Percentiles rank a stretch among this genome's conserved stretches.
Evolutionary conservation across 2,797 vertebrate species (phyloP).

Genomic region (Pseudopleuronectes americanus): DNA sequence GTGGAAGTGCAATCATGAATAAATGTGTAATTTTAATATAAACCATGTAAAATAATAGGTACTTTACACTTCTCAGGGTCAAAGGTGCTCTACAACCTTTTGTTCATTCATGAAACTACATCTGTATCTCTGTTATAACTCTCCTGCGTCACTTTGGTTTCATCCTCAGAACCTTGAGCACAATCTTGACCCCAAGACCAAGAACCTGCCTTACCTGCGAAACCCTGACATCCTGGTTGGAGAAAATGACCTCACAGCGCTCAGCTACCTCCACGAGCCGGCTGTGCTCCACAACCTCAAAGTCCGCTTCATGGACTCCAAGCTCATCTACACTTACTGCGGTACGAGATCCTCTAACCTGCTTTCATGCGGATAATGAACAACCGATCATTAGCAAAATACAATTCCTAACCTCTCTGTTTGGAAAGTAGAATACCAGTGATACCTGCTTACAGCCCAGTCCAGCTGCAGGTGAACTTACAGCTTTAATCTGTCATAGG

Average conservation of each 20-base stretch:
- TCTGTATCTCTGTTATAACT: background rate
- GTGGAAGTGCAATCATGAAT: too few relatives aligned
- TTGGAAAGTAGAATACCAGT: too few relatives aligned
- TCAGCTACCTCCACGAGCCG: slow-evolving; percentile 98
- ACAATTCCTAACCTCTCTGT: too few relatives aligned
- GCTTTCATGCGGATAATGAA: too few relatives aligned
- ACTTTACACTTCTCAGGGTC: too few relatives aligned
- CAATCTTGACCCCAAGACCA: slow-evolving; percentile 90
- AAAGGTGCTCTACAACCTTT: too few relatives aligned
- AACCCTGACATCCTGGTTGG: slow-evolving; percentile 99
- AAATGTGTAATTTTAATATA: too few relatives aligned
- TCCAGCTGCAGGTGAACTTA: background rate
- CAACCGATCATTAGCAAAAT: too few relatives aligned
- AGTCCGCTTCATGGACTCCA: slow-evolving; percentile 98
- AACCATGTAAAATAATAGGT: too few relatives aligned
- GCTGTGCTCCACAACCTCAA: slow-evolving; percentile 97
- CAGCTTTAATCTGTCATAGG: slow-evolving; percentile 75
- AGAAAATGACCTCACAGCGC: slow-evolving; percentile 98
- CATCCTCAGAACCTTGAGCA: slow-evolving; percentile 88
- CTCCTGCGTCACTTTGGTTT: background rate
- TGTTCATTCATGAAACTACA: too few relatives aligned
- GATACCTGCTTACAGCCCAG: background rate
- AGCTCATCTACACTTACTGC: slow-evolving; percentile 98
- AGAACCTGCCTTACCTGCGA: slow-evolving; percentile 93
- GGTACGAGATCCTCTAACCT: slow-evolving; percentile 78